Evolutionary conservation across 1,140 invertebrate genomes (phyloP), one percentile per base, ranked within the genome.

Genomic region (Trichogramma pretiosum): DNA sequence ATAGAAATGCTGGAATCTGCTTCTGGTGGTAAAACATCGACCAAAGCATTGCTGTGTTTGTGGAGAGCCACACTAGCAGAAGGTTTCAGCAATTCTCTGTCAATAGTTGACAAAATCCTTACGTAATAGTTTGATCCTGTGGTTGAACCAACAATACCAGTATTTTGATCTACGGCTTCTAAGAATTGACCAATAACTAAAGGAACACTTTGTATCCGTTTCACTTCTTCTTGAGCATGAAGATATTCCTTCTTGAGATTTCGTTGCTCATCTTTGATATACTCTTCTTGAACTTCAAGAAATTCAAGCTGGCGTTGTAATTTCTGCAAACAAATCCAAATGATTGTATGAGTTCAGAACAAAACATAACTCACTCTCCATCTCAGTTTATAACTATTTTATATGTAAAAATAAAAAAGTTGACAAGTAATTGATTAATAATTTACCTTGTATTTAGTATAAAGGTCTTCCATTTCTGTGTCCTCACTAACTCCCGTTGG

Each of bases 1-100:
- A 98, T 97, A 46, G 93, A 95, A 55, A 93, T 97, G 55, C 84
- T 93, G 42, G 89, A 93, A 65, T 98, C 94, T n/a, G 94, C 93
- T 74, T 98, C 94, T 7, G 94, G 94, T 21, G 94, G 94, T 26
- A 98, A 68, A 13, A 98, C 93, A 78, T 98, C 93, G 5, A 98
- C 94, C 24, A 98, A 72, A 37, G 94, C 93, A 81, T 98, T 98
- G 56, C 92, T 95, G 68, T 98, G 94, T 68, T 98, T 98, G 62
- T 98, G 94, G 17, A 98, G 75, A 23, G 94, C 94, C 28, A 98
- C 94, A 61, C 89, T 94, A 13, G 93, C 92, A 16, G 91, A 94
- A 1, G 93, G 92, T 63, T 97, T 96, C 43, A 98, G 67, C 36
- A 97, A 70, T 66, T 98, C 94, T n/a, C 93, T 74, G 67, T 98